Percentiles rank a stretch among this genome's conserved stretches.
These are phyloP conservation scores for Drosophila yakuba DNA, from an alignment of 1,140 invertebrate genomes.

Conservation along the genomic window DNA sequence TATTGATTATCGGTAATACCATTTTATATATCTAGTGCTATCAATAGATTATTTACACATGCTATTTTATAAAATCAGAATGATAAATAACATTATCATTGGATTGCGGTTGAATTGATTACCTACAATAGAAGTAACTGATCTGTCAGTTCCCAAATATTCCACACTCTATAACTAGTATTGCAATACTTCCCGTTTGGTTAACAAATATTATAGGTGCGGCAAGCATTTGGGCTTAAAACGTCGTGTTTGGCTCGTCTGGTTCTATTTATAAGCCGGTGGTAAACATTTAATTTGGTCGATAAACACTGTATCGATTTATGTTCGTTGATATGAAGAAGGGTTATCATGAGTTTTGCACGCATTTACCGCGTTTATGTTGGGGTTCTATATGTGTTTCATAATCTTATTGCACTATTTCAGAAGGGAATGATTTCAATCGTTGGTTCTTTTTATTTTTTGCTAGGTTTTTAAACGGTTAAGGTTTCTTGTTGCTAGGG, in stretches of 20 bases:
- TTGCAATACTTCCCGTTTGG: not conserved
- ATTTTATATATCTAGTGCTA: not conserved
- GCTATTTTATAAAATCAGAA: not conserved
- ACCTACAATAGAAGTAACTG: too few species aligned
- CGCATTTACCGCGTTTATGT: not conserved
- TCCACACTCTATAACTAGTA: too few species aligned
- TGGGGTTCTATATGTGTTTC: not conserved
- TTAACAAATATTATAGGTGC: not conserved
- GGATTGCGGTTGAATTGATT: too few species aligned
- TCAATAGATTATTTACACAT: not conserved
- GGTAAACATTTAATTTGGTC: constrained; percentile 12
- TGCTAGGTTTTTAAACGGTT: not conserved
- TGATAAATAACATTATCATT: not conserved
- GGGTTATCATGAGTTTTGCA: not conserved
- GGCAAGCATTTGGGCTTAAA: not conserved
- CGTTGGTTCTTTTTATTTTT: not conserved
- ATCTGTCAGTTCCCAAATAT: too few species aligned
- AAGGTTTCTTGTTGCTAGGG: constrained; percentile 10
- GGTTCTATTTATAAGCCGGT: constrained; percentile 7
- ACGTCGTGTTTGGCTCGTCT: not conserved
- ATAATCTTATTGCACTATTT: not conserved
- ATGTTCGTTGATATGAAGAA: not conserved
- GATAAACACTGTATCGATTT: constrained; percentile 29
- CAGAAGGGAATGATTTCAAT: not conserved
- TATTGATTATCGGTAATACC: not conserved